Conservation (phyloP, 2,113 vertebrate species). For the Hoplias malabaricus region DNA sequence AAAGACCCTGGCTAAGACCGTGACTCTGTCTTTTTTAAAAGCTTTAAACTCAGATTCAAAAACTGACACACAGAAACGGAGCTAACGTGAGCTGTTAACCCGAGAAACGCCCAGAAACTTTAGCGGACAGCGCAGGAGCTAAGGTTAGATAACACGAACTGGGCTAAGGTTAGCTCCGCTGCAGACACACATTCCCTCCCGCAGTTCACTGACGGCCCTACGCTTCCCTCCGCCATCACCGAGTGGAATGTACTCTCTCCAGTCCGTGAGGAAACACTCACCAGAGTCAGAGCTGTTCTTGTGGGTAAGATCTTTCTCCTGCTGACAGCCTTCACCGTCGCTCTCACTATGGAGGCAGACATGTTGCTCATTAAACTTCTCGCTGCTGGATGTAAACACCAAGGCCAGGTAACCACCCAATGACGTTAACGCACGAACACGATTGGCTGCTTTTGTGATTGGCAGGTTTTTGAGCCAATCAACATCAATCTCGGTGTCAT, state of each 20-base stretch:
- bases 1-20: too few species aligned
- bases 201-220: too few species aligned
- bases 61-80: neutral
- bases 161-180: neutral
- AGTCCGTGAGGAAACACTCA: slow-evolving; percentile 56
- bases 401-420: slow-evolving; percentile 13
- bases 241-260: neutral
- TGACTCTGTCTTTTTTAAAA: neutral
- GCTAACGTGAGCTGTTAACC: neutral
- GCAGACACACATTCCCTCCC: too few species aligned
- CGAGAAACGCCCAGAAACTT: neutral
- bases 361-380: slow-evolving; percentile 65
- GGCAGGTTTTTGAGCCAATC: slow-evolving; percentile 43
- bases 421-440: accelerated
- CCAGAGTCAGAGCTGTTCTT: slow-evolving; percentile 87
- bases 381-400: slow-evolving; percentile 58
- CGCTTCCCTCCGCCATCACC: too few species aligned
- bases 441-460: slow-evolving; percentile 49
- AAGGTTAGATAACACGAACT: neutral
- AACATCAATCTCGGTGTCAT: neutral
- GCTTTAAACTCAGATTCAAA: neutral
- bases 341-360: slow-evolving; percentile 89
- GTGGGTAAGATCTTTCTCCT: slow-evolving; percentile 86
- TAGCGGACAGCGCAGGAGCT: neutral
- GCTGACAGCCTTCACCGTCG: slow-evolving; percentile 89